Conservation (phyloP, 2,888 invertebrate genomes). For the Acronicta leporina region DNA sequence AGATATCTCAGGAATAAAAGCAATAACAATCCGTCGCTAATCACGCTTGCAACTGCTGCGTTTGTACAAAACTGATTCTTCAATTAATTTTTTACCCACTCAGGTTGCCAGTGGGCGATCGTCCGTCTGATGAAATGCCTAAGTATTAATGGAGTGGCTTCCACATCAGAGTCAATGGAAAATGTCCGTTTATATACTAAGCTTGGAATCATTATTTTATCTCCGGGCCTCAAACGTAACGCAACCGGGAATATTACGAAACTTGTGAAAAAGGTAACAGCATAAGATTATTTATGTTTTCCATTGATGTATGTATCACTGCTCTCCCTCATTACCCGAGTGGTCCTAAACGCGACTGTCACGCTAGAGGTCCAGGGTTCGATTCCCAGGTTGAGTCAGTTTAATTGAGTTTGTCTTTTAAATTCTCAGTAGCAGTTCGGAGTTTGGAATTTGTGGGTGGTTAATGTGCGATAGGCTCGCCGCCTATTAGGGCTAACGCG, state of each 20-base stretch:
- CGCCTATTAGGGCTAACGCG: too few species aligned
- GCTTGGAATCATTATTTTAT: constrained; percentile 72
- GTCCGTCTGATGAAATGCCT: constrained; percentile 79
- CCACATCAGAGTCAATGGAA: constrained; percentile 61
- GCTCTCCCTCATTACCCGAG: too few species aligned
- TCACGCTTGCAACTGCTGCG: neutral
- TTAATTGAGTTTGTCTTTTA: too few species aligned
- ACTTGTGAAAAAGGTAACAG: constrained; percentile 67
- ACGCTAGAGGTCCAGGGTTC: too few species aligned
- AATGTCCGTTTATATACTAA: constrained; percentile 56
- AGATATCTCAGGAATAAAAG: too few species aligned
- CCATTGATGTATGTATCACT: too few species aligned
- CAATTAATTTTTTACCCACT: neutral
- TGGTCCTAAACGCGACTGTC: too few species aligned
- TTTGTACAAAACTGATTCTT: neutral
- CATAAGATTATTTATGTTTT: neutral
- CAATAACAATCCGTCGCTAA: too few species aligned
- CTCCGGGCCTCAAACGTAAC: constrained; percentile 64
- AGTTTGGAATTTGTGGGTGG: too few species aligned
- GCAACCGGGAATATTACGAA: constrained; percentile 57
- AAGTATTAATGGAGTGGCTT: constrained; percentile 77
- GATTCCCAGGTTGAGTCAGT: too few species aligned
- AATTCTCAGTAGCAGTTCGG: too few species aligned
- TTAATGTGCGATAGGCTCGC: too few species aligned
- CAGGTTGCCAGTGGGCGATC: constrained; percentile 77